These are phyloP conservation scores for Spodoptera littoralis DNA, from an alignment of 2,888 invertebrate species.

Conservation along the genomic window DNA sequence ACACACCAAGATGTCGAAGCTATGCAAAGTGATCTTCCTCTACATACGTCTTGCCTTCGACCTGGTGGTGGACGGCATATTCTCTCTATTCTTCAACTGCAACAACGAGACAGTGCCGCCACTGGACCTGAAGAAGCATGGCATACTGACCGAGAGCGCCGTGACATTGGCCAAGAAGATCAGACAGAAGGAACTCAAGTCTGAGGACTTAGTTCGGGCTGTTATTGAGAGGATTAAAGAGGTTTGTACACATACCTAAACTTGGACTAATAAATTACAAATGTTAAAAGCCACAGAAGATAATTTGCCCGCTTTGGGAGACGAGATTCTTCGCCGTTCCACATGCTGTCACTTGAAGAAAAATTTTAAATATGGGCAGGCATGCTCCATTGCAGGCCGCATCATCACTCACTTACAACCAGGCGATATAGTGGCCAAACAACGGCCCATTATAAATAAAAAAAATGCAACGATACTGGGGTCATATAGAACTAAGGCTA, in stretches of 20 bases:
- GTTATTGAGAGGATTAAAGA: conserved; percentile 93
- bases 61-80: conserved; percentile 77
- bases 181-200: conserved; percentile 89
- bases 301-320: background rate
- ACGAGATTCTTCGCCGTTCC: no score
- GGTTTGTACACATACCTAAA: conserved; percentile 69
- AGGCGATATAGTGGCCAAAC: no score
- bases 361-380: no score
- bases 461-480: no score
- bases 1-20: conserved; percentile 58
- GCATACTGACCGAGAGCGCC: conserved; percentile 89
- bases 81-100: conserved; percentile 80
- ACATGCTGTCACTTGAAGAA: no score
- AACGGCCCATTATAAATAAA: no score
- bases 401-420: no score
- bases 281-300: background rate
- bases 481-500: no score
- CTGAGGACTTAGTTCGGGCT: conserved; percentile 91
- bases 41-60: conserved; percentile 74
- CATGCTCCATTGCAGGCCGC: no score
- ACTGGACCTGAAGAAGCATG: conserved; percentile 72
- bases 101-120: conserved; percentile 73
- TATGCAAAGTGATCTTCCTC: conserved; percentile 61
- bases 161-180: conserved; percentile 91
- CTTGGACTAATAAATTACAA: background rate